A percentile compares a stretch with the other conserved stretches of the same genome.
These are phyloP conservation scores for Ichneumoninae sp. DNA, from an alignment of 2,888 invertebrate genomes.

Conservation along the genomic window DNA sequence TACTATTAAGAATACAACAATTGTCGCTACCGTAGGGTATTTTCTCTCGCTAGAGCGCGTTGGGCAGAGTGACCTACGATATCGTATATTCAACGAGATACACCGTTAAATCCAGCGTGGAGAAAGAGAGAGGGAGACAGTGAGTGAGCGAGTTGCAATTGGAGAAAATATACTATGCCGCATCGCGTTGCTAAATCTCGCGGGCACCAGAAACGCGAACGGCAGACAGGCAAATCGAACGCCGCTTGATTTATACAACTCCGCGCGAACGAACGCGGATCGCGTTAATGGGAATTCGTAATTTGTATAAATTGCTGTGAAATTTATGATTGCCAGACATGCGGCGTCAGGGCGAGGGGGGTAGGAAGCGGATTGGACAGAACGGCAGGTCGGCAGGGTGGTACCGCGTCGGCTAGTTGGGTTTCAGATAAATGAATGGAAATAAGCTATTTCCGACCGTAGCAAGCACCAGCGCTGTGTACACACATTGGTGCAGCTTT, in stretches of 20 bases:
- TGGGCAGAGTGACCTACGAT: neutral
- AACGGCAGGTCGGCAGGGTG: constrained; percentile 27
- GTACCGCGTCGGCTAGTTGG: constrained; percentile 55
- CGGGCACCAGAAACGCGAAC: constrained; percentile 30
- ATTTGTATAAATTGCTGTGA: constrained; percentile 78
- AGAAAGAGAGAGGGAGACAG: neutral
- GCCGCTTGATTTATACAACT: constrained; percentile 76
- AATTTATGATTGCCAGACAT: constrained; percentile 75
- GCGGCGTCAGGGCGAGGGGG: constrained; percentile 30
- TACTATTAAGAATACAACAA: neutral
- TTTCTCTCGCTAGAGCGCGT: neutral
- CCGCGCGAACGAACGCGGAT: constrained; percentile 66
- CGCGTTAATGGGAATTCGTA: constrained; percentile 76
- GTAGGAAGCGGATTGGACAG: constrained; percentile 37
- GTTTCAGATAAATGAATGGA: constrained; percentile 56
- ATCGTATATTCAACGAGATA: constrained; percentile 14
- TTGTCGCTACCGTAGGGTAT: neutral
- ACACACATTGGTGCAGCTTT: constrained; percentile 18
- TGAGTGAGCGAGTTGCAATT: constrained; percentile 18
- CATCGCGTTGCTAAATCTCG: neutral
- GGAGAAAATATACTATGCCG: constrained; percentile 14
- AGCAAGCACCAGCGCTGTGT: constrained; percentile 12
- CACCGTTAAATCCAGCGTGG: neutral
- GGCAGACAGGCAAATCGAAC: constrained; percentile 50
- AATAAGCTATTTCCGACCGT: constrained; percentile 46